Evolutionary conservation across 1,140 invertebrate species (phyloP), one percentile per base, ranked within the genome.

Genomic region (Galleria mellonella): DNA sequence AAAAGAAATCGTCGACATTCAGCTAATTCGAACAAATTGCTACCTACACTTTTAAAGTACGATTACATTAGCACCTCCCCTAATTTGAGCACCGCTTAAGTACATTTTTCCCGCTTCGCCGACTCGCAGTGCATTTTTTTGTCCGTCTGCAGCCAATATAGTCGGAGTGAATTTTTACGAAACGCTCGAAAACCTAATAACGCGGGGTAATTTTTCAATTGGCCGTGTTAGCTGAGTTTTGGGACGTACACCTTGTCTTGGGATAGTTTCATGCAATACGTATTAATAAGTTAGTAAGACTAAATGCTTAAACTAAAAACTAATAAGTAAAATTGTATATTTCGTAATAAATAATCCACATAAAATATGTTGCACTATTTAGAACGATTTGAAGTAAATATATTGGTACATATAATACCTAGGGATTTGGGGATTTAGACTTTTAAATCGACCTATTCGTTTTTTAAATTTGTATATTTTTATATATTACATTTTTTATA

Each of bases 201-300:
- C 58, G 72, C 59, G 53, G 62, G 44, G 78, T 78, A 79, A 83
- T 83, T 83, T 83, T 83, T 83, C 78, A 83, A 83, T 78, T 76
- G 72, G 51, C 50, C 64, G 55, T 63, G 63, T 67, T 71, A 59
- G 55, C 46, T 37, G 27, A 42, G 30, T 51, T 62, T 62, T 41
- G 47, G 47, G 43, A 50, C 45, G 43, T 54, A 65, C n/a, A n/a
- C 57, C 56, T 75, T 67, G 14, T 15, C 45, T 49, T 65, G 67
- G 17, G 73, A 72, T 38, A 61, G 53, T 31, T 10, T 55, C 61
- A 71, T 71, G 62, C 51, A 55, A 15, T 30, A 43, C 1, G 8
- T n/a, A n/a, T n/a, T n/a, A n/a, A n/a, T n/a, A n/a, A n/a, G n/a
- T n/a, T n/a, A n/a, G n/a, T n/a, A n/a, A n/a, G n/a, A n/a, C n/a